A percentile compares a stretch with the other conserved stretches of the same genome.
Conservation (phyloP, 2,113 vertebrate genomes). For the Zapornia atra region DNA sequence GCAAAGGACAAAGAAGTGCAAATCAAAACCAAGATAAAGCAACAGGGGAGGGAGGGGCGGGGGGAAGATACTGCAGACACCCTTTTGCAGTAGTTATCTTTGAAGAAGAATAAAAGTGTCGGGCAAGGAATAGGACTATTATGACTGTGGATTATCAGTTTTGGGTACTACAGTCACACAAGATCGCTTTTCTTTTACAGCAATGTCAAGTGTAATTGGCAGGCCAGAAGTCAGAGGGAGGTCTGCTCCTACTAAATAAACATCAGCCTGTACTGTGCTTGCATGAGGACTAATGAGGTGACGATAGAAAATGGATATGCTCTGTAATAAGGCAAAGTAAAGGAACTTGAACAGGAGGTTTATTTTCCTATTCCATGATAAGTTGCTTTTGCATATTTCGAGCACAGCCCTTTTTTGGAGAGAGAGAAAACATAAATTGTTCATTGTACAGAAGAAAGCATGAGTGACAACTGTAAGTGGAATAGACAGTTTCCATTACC, state of each 20-base stretch:
- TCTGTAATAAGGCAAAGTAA: neutral
- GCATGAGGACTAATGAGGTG: constrained; percentile 24
- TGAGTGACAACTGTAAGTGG: constrained; percentile 74
- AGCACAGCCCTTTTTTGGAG: neutral
- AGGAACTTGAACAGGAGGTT: neutral
- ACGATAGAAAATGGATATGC: neutral
- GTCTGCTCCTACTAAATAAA: constrained; percentile 51
- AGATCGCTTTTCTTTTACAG: constrained; percentile 19
- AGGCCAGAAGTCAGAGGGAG: constrained; percentile 40
- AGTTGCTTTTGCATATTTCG: constrained; percentile 17
- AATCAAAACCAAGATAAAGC: constrained; percentile 2
- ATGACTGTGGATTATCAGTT: constrained; percentile 38
- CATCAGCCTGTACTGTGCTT: neutral
- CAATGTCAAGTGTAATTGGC: constrained; percentile 43
- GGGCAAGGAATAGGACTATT: constrained; percentile 12
- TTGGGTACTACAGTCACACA: constrained; percentile 34
- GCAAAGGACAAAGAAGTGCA: constrained; percentile 72
- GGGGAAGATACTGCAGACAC: neutral
- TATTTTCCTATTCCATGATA: neutral
- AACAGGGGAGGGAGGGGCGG: no score
- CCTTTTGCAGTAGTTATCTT: neutral
- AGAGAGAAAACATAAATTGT: constrained; percentile 54
- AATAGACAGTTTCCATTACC: constrained; percentile 87
- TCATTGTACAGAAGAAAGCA: constrained; percentile 64
- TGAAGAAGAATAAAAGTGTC: constrained; percentile 28